These are phyloP conservation scores for Cartodere bifasciata DNA, from an alignment of 2,888 invertebrate genomes.

Conservation along the genomic window DNA sequence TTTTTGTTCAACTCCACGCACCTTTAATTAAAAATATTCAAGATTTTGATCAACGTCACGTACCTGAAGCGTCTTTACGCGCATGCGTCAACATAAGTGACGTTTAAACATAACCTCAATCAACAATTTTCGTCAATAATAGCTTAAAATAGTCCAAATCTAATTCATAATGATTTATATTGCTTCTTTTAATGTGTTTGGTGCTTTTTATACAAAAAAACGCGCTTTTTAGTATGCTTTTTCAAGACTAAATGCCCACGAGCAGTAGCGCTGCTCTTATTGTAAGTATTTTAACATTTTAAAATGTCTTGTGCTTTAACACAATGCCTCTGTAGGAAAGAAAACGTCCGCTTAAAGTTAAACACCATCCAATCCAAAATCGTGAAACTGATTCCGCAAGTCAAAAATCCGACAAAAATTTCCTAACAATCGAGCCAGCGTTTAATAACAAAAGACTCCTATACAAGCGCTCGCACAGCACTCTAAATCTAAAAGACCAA, in stretches of 20 bases:
- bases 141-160: too few species aligned
- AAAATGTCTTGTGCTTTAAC: not conserved
- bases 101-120: too few species aligned
- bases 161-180: too few species aligned
- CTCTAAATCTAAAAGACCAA: constrained; percentile 34
- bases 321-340: constrained; percentile 30
- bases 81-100: too few species aligned
- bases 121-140: too few species aligned
- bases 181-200: too few species aligned
- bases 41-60: too few species aligned
- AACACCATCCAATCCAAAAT: constrained; percentile 23
- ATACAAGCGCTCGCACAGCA: constrained; percentile 39
- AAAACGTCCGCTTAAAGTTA: constrained; percentile 36
- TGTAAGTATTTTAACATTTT: constrained; percentile 22
- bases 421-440: constrained; percentile 31
- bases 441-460: constrained; percentile 24
- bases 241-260: constrained; percentile 32
- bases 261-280: constrained; percentile 31
- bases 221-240: constrained; percentile 6
- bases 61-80: too few species aligned
- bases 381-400: constrained; percentile 12
- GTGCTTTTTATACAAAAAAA: too few species aligned
- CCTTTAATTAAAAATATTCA: too few species aligned
- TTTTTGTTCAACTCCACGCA: too few species aligned
- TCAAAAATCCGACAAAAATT: constrained; percentile 23